A percentile compares a stretch with the other conserved stretches of the same genome.
Conservation (phyloP, 2,797 vertebrate genomes). For the Crypturellus tataupa region DNA sequence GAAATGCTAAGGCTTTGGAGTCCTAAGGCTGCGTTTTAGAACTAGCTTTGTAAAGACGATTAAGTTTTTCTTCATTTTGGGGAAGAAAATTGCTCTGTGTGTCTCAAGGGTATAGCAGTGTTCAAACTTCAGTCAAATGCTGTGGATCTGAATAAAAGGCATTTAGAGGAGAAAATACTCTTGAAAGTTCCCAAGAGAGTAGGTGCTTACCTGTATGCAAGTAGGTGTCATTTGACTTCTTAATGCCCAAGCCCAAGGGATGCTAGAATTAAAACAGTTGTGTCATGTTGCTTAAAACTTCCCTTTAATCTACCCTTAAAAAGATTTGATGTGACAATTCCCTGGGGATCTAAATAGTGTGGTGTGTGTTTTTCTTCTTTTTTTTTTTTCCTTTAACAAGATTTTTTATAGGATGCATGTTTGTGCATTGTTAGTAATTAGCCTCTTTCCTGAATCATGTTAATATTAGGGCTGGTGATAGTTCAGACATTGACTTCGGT, state of each 20-base stretch:
- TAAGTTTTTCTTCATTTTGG: background rate
- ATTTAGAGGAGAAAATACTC: slow-evolving; percentile 21
- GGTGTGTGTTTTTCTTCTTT: background rate
- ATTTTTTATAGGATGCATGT: background rate
- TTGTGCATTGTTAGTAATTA: background rate
- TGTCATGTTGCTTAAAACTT: slow-evolving; percentile 3
- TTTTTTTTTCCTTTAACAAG: background rate
- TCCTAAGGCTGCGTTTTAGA: background rate
- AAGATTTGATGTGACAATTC: background rate
- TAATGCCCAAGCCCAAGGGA: slow-evolving; percentile 46
- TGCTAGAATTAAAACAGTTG: slow-evolving; percentile 32
- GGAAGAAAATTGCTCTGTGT: background rate
- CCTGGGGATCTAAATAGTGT: slow-evolving; percentile 12
- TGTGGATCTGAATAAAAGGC: slow-evolving; percentile 25
- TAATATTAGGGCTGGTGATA: background rate
- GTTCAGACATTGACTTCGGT: background rate
- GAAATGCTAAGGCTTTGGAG: background rate
- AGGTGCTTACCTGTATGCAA: slow-evolving; percentile 9
- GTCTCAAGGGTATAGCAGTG: background rate
- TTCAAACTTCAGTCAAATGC: slow-evolving; percentile 45
- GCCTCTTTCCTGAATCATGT: background rate
- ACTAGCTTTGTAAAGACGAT: background rate
- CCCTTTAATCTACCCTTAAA: slow-evolving; percentile 12
- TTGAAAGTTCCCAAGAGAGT: background rate
- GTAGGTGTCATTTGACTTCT: slow-evolving; percentile 19